phyloP scores from a whole-genome alignment of 2,888 invertebrate genomes.

The Nemotelus pantherinus region DNA sequence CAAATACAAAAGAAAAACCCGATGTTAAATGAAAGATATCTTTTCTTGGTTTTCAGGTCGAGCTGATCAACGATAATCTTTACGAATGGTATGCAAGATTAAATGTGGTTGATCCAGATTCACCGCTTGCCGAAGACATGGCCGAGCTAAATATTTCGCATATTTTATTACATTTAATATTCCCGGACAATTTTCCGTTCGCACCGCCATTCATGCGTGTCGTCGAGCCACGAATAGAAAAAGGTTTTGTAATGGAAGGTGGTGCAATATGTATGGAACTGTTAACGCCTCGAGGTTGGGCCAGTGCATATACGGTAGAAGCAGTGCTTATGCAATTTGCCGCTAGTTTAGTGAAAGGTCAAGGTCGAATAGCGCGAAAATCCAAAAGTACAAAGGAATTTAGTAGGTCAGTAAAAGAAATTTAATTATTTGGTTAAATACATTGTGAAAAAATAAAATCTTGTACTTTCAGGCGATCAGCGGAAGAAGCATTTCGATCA shows the following conservation, averaged over 20 bases:
- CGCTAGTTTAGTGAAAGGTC: conserved; percentile 87
- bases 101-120: conserved; percentile 84
- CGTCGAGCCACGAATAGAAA: conserved; percentile 81
- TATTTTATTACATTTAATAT: conserved; percentile 81
- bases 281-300: conserved; percentile 87
- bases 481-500: conserved; percentile 89
- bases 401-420: conserved; percentile 65
- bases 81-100: conserved; percentile 89
- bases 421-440: not conserved
- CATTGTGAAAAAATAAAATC: no score
- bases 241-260: conserved; percentile 90
- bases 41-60: conserved; percentile 67
- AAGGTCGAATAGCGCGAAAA: conserved; percentile 83
- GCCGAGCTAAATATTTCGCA: conserved; percentile 77
- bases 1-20: no score
- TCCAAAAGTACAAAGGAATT: conserved; percentile 82
- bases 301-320: conserved; percentile 87
- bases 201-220: conserved; percentile 87
- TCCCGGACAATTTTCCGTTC: conserved; percentile 90
- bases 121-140: conserved; percentile 84
- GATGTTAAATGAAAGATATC: no score
- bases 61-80: conserved; percentile 85
- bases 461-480: conserved; percentile 69
- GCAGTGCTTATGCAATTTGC: conserved; percentile 91
- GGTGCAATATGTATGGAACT: conserved; percentile 91